Evolutionary conservation across 2,113 vertebrate species (phyloP).

Genomic region (Marmota flaviventris): DNA sequence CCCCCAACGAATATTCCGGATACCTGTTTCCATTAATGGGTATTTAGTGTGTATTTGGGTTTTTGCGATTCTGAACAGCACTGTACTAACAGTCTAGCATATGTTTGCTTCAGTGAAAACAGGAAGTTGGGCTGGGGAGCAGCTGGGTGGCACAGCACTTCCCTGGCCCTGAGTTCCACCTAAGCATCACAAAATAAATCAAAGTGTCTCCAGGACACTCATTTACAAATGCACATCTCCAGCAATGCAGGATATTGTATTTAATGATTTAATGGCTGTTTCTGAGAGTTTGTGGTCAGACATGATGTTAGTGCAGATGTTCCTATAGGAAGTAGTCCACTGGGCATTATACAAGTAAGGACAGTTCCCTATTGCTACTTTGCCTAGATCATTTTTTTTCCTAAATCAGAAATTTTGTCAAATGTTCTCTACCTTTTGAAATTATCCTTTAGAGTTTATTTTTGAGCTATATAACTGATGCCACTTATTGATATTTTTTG

Average conservation of each 20-base stretch:
- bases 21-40: background rate
- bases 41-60: background rate
- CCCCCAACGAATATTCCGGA: accelerated
- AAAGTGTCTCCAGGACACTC: background rate
- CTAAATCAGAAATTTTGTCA: background rate
- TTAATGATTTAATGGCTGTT: background rate
- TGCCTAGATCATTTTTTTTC: background rate
- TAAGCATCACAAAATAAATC: no score
- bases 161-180: no score
- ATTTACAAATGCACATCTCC: background rate
- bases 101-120: background rate
- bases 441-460: background rate
- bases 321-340: background rate
- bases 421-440: constrained; percentile 4
- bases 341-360: no score
- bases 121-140: background rate
- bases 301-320: background rate
- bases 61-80: background rate
- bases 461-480: background rate
- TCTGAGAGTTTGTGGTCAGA: background rate
- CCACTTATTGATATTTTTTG: background rate
- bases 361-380: background rate
- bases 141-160: no score
- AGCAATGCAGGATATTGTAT: background rate
- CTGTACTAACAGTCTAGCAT: background rate